Base-by-base conservation (phyloP, 1,140 invertebrate species). In the Drosophila ercepeae region DNA sequence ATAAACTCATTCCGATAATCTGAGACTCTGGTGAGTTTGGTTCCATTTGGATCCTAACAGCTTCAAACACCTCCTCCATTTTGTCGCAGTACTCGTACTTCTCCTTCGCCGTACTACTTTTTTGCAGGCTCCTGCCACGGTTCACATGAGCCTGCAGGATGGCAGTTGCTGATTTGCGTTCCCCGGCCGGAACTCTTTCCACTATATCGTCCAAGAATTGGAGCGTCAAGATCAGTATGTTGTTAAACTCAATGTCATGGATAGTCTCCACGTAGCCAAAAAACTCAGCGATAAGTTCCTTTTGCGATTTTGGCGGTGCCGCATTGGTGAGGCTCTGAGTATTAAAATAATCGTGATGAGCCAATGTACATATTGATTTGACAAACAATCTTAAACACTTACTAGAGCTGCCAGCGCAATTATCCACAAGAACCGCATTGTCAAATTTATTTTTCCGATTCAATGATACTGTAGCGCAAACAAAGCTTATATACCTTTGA, bases 211-310 rank as follows among this genome's bases (percentile, higher is more conserved):
- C 5, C 6, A 68, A 14, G 41, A 48, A 69, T 0, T 41, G 27
- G 11, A 13, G n/a, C 0, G 50, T 41, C 7, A 39, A 0, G 0
- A 8, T 1, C 32, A 55, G 25, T n/a, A 48, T 19, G 13, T 69
- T 69, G 0, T 27, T 9, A 6, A 14, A 29, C 21, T 55, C 13
- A 23, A 69, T 14, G 11, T 7, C 32, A 7, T 18, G 42, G 25
- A 55, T 29, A 4, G 18, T 13, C n/a, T 68, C 32, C 4, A 27
- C 44, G 45, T 67, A 69, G 19, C 9, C 19, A 8, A 69, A 55
- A 11, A 68, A 69, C 11, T 55, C 19, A 14, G 49, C 11, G 5
- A 69, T 32, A 11, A 48, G 39, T 8, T 8, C 44, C 8, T 39
- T 41, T 41, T 65, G 11, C 9, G 61, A 23, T 14, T 16, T 27